phyloP scores from a whole-genome alignment of 2,888 invertebrate genomes.

The Ganaspis brasiliensis region DNA sequence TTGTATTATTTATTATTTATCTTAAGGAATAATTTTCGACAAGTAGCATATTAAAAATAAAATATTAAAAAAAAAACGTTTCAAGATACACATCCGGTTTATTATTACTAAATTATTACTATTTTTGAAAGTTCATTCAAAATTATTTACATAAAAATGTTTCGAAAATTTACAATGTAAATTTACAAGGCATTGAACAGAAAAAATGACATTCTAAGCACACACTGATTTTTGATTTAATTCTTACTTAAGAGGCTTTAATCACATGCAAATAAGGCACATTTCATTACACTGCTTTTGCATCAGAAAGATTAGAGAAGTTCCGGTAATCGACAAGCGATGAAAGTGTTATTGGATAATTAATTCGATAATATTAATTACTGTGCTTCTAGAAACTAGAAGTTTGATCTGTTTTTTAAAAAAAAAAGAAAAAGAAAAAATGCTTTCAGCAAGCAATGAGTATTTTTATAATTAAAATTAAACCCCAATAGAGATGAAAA shows the following conservation, averaged over 20 bases:
- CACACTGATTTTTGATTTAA: background rate
- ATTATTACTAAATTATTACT: no score
- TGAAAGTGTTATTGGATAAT: constrained; percentile 35
- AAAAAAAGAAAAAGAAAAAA: no score
- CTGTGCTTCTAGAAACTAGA: background rate
- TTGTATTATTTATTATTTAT: no score
- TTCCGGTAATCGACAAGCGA: constrained; percentile 12
- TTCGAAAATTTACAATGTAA: constrained; percentile 2
- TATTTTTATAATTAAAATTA: background rate
- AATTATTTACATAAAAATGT: no score
- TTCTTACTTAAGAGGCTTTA: background rate
- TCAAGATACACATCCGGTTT: no score
- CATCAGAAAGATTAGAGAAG: constrained; percentile 14
- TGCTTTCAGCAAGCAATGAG: background rate
- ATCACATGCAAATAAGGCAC: constrained; percentile 13
- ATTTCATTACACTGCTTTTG: background rate
- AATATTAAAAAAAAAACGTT: no score
- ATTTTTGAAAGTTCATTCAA: no score
- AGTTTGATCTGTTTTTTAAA: background rate
- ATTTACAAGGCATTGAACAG: background rate
- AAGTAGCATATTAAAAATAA: no score
- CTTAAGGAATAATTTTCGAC: no score
- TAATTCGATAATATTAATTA: constrained; percentile 39
- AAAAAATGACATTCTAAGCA: no score
- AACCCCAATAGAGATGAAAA: background rate